Base-by-base conservation (phyloP, 2,888 invertebrate genomes). In the Taenaris catops region DNA sequence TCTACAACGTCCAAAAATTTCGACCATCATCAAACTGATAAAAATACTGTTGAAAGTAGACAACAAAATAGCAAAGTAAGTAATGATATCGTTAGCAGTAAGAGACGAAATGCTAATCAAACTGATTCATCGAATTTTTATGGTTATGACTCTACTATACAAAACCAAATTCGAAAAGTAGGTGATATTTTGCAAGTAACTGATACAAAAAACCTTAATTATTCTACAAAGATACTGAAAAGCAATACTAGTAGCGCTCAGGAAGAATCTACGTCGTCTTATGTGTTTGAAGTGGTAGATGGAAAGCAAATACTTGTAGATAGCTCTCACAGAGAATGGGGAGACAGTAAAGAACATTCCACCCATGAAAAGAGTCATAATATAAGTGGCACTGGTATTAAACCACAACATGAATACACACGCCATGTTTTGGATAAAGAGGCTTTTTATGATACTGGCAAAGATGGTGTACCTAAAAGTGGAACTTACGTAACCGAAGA, bases 251-350 rank as follows among this genome's bases (percentile, higher is more conserved):
- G 89, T 38, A 89, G 90, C 36, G 83, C 86, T 27, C 81, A 89
- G 31, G 89, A 91, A 68, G 90, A 89, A 34, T 89, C 91, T 7
- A 88, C 89, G 3, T 89, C 89, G 3, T 91, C 91, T 25, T 92
- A 91, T 51, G 88, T 87, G 2, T 81, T 92, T 38, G 90, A 92
- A 75, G 79, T 90, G 27, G 81, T 91, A 16, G 89, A 91, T 56
- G 91, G 91, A 1, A 88, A 90, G 58, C 89, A 91, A 64, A 70
- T 79, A 40, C 70, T 91, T 18, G 75, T 91, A 5, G 90, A 91
- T 41, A 83, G 86, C 46, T 83, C 88, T 44, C 88, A 89, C 32
- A 86, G 89, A 54, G 90, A 91, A 67, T 86, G 89, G 68, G 89
- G 89, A 25, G 87, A 87, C 39, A 88, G 72, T 52, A 76, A 88